Conservation (phyloP, 92 coral and sea anemone genomes). For the Umimayanthus chanpuru region DNA sequence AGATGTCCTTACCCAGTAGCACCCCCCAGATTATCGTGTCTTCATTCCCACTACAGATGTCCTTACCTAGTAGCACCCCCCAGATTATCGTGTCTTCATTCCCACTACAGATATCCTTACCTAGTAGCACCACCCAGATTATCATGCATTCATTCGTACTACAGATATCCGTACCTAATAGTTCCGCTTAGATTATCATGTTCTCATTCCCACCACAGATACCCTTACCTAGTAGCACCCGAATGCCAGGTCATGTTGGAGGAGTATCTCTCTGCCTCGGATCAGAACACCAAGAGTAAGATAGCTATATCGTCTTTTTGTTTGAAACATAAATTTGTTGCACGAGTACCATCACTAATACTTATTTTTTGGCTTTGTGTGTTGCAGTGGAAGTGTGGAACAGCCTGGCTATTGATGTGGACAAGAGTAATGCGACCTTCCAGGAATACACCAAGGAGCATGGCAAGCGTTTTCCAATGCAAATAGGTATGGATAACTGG, state of each 20-base stretch:
- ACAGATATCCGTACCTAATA: background rate
- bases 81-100: too few relatives aligned
- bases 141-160: background rate
- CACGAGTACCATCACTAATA: too few relatives aligned
- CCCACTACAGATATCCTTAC: too few relatives aligned
- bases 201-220: constrained; percentile 50
- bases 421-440: constrained; percentile 53
- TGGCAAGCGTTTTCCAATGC: constrained; percentile 81
- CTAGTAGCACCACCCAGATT: background rate
- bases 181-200: too few relatives aligned
- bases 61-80: too few relatives aligned
- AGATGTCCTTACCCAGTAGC: constrained; percentile 87
- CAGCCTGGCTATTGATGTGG: constrained; percentile 62
- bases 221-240: constrained; percentile 72
- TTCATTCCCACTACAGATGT: too few relatives aligned
- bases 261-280: constrained; percentile 80
- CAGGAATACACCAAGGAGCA: constrained; percentile 54
- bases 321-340: background rate
- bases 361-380: background rate
- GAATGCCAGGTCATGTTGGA: constrained; percentile 56
- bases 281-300: constrained; percentile 77
- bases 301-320: background rate
- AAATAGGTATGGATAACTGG: constrained; percentile 60
- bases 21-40: too few relatives aligned
- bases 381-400: constrained; percentile 71